Percentiles rank a stretch among this genome's conserved stretches.
Conservation (phyloP, 2,797 vertebrate genomes). For the Sebastolobus altivelis region DNA sequence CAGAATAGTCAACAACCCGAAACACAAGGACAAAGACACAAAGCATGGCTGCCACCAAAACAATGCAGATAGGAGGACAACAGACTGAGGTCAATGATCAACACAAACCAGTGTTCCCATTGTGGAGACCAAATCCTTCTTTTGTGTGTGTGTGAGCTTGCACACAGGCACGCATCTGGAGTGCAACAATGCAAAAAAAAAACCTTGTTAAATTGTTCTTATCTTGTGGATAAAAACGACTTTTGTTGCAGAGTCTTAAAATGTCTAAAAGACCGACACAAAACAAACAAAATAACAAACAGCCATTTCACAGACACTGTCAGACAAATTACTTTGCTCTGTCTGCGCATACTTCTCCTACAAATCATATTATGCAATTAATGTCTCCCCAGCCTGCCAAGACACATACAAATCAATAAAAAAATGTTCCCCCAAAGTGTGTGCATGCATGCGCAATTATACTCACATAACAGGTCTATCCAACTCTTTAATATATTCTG, state of each 20-base stretch:
- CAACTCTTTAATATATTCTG: conserved; percentile 43
- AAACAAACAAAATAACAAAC: conserved; percentile 17
- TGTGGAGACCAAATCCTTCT: not conserved
- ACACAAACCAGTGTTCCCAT: conserved; percentile 30
- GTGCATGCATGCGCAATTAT: conserved; percentile 30
- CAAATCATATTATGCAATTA: conserved; percentile 48
- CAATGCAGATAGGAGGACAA: conserved; percentile 60
- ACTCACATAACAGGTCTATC: conserved; percentile 61
- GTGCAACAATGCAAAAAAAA: conserved; percentile 23
- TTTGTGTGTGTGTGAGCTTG: not conserved
- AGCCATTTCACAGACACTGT: conserved; percentile 4
- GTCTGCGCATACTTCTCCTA: conserved; percentile 13
- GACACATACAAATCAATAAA: conserved; percentile 43
- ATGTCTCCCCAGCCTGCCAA: conserved; percentile 30
- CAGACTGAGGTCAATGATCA: conserved; percentile 70
- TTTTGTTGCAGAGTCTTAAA: conserved; percentile 1
- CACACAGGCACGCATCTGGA: not conserved
- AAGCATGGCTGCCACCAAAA: conserved; percentile 27
- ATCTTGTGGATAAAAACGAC: conserved; percentile 3
- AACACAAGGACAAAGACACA: conserved; percentile 52
- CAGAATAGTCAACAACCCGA: conserved; percentile 50
- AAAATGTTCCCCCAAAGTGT: not conserved
- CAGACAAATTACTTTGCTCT: conserved; percentile 30
- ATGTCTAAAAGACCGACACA: not conserved
- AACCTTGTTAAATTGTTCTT: conserved; percentile 7